These are phyloP conservation scores for Drosophila tropicalis DNA, from an alignment of 1,140 invertebrate genomes.

Conservation along the genomic window DNA sequence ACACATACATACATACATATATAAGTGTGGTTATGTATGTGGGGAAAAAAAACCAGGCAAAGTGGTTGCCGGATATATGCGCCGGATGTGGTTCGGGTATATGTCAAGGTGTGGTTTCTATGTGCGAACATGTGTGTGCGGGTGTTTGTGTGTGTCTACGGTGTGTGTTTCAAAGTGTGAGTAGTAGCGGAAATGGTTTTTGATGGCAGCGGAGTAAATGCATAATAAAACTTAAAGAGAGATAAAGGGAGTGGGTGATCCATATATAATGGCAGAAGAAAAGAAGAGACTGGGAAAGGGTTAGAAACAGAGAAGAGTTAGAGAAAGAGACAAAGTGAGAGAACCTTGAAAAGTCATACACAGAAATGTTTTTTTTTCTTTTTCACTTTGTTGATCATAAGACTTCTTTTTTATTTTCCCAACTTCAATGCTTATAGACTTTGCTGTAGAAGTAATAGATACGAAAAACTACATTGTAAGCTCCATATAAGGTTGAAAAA, in stretches of 20 bases:
- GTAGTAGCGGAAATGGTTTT: slow-evolving; percentile 34
- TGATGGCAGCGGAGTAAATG: slow-evolving; percentile 28
- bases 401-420: not conserved
- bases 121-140: slow-evolving; percentile 12
- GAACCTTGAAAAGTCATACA: slow-evolving; percentile 9
- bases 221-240: slow-evolving; percentile 25
- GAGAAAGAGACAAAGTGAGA: slow-evolving; percentile 16
- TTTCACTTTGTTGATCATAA: not conserved
- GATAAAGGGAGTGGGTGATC: slow-evolving; percentile 7
- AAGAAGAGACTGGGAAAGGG: slow-evolving; percentile 14
- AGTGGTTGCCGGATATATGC: slow-evolving; percentile 16
- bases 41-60: slow-evolving; percentile 14
- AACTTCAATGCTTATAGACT: no score
- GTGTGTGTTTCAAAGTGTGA: slow-evolving; percentile 17
- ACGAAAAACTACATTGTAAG: no score
- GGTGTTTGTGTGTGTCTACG: slow-evolving; percentile 5
- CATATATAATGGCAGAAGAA: slow-evolving; percentile 1
- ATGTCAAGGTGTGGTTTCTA: slow-evolving; percentile 17
- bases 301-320: slow-evolving; percentile 3
- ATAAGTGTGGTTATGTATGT: no score
- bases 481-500: no score
- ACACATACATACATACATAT: not conserved
- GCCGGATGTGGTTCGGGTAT: slow-evolving; percentile 7
- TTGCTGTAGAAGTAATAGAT: no score
- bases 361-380: not conserved